Evolutionary conservation across 2,797 vertebrate genomes (phyloP), one percentile per base, ranked within the genome.

Genomic region (Geranospiza caerulescens): DNA sequence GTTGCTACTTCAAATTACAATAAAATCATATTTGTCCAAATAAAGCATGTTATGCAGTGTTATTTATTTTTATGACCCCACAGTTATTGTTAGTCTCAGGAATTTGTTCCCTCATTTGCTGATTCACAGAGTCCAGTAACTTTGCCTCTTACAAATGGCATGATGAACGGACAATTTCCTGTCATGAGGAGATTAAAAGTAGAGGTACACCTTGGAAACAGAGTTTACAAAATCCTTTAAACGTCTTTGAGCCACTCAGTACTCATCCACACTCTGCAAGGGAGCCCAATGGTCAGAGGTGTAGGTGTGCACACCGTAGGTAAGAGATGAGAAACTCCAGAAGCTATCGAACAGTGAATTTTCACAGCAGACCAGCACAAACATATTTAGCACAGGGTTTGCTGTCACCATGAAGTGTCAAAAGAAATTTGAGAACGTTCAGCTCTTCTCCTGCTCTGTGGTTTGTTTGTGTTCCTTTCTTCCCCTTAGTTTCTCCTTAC

Each of bases 301-400:
- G 63, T 17, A 95, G 85, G 63, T 36, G 80, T 70, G 70, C 85
- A 93, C 97, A 91, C 97, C 3, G 0, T 91, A 80, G 96, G 97
- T 86, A 96, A 68, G 83, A 98, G 97, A 98, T 94, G 95, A 97
- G 89, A 97, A 96, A 96, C 74, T 95, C 79, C 11, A 55, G 93
- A 82, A 91, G 79, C 86, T 87, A 89, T 63, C 0, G 15, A 97
- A 95, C 90, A n/a, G 36, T 45, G 64, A 88, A 96, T 98, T 98
- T 98, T 98, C 98, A 97, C 97, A 98, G 98, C 93, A 95, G 95
- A 98, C 87, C 40, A 83, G 73, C 89, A 86, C 74, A 83, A 87
- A 93, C 44, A 64, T 89, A 97, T 95, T 97, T 96, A 97, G 82
- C 78, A 93, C 82, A 80, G 93, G 82, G 78, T 66, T 90, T 80